phyloP scores from a whole-genome alignment of 1,140 invertebrate genomes.

The Calephelis virginiensis region DNA sequence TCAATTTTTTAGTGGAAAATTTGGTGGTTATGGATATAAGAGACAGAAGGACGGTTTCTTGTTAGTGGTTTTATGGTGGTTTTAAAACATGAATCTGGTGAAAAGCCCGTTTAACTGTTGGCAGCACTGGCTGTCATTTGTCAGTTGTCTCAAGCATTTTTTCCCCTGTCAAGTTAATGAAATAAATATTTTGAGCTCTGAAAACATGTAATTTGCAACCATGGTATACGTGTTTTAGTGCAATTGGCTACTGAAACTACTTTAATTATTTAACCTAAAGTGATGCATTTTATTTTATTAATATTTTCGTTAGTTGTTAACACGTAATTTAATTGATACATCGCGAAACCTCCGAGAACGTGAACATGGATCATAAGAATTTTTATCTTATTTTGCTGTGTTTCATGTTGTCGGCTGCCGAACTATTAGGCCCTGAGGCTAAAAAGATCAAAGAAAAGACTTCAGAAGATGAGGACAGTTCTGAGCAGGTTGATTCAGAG shows the following conservation, averaged over 20 bases:
- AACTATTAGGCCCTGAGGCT: constrained; percentile 56
- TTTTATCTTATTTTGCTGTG: constrained; percentile 53
- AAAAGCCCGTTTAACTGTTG: no score
- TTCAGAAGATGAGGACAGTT: constrained; percentile 45
- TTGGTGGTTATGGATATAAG: no score
- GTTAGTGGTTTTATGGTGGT: no score
- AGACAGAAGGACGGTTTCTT: no score
- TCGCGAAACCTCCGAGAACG: constrained; percentile 21
- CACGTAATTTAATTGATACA: constrained; percentile 50
- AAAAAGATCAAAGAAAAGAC: constrained; percentile 41
- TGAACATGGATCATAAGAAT: constrained; percentile 47
- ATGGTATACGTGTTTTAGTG: constrained; percentile 44
- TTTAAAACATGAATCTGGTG: no score
- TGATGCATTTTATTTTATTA: constrained; percentile 19
- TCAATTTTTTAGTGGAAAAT: no score
- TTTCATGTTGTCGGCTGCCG: constrained; percentile 42
- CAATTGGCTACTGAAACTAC: constrained; percentile 33
- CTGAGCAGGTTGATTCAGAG: constrained; percentile 26
- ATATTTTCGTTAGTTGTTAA: constrained; percentile 38
- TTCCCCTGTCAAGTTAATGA: not conserved
- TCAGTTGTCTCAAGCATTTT: not conserved
- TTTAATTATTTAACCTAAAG: constrained; percentile 17
- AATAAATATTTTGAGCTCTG: constrained; percentile 24
- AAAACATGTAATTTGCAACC: constrained; percentile 37
- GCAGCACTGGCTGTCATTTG: no score